phyloP scores from a whole-genome alignment of 2,888 invertebrate species.

The Esperia sulphurella region DNA sequence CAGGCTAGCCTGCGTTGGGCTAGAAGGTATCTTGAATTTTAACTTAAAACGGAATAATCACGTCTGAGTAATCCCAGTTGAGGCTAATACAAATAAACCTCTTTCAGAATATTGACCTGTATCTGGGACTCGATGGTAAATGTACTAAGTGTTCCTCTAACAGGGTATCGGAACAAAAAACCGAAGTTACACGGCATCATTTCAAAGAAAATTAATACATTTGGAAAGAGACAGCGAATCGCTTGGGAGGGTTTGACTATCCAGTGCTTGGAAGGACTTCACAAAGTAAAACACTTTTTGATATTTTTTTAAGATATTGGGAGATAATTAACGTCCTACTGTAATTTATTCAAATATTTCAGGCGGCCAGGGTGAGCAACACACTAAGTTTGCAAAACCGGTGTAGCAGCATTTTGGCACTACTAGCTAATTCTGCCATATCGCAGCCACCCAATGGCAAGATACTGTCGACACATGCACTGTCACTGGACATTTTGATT shows the following conservation, averaged over 20 bases:
- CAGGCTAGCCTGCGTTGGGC: conserved; percentile 90
- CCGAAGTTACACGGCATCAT: conserved; percentile 75
- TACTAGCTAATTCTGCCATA: conserved; percentile 93
- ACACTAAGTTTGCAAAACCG: conserved; percentile 92
- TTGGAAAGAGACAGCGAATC: conserved; percentile 62
- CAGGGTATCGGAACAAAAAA: conserved; percentile 65
- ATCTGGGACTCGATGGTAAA: conserved; percentile 96
- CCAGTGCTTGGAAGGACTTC: conserved; percentile 92
- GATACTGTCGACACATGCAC: conserved; percentile 91
- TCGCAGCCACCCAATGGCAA: conserved; percentile 87
- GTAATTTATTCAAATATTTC: conserved; percentile 18
- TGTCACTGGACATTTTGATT: conserved; percentile 95
- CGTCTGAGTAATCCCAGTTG: no score
- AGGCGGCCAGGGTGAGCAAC: conserved; percentile 94
- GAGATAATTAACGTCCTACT: background rate
- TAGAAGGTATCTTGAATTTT: conserved; percentile 68
- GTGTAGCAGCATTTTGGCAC: conserved; percentile 92
- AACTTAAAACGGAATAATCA: no score
- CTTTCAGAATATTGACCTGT: conserved; percentile 86
- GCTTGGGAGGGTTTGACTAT: conserved; percentile 88
- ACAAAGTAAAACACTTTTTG: conserved; percentile 78
- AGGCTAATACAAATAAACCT: no score
- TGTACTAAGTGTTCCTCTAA: conserved; percentile 89
- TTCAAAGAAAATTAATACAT: conserved; percentile 74
- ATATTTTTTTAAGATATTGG: background rate